Evolutionary conservation across 2,888 invertebrate species (phyloP).

Genomic region (Trypoxylon attenuatum): DNA sequence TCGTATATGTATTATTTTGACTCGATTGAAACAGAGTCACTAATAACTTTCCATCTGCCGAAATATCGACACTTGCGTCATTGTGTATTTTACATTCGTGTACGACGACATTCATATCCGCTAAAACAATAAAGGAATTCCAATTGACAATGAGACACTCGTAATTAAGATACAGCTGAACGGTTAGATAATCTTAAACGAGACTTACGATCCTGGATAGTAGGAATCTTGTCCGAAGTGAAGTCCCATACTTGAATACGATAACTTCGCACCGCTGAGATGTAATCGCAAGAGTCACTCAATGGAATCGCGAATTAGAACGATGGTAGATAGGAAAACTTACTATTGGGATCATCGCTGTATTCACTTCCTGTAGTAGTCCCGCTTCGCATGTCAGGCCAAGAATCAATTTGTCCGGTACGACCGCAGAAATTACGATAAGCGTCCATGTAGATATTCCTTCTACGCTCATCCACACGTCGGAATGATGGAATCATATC

Average conservation of each 20-base stretch:
- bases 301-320: too few species aligned
- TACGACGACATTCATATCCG: conserved; percentile 85
- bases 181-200: conserved; percentile 5
- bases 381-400: too few species aligned
- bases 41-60: conserved; percentile 85
- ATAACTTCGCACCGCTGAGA: too few species aligned
- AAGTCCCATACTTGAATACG: conserved; percentile 92
- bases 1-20: conserved; percentile 82
- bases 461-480: too few species aligned
- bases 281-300: too few species aligned
- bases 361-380: too few species aligned
- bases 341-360: too few species aligned
- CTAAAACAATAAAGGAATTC: conserved; percentile 69
- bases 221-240: conserved; percentile 82
- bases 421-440: too few species aligned
- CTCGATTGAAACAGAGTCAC: conserved; percentile 86
- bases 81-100: conserved; percentile 89
- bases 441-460: too few species aligned
- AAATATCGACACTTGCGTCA: conserved; percentile 90
- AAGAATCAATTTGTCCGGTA: too few species aligned
- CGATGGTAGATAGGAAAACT: too few species aligned
- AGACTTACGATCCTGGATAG: conserved; percentile 83
- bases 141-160: background rate
- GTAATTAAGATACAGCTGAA: background rate
- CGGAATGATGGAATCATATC: too few species aligned